Conservation (phyloP, 2,888 invertebrate genomes). For the Heliconius hortense region DNA sequence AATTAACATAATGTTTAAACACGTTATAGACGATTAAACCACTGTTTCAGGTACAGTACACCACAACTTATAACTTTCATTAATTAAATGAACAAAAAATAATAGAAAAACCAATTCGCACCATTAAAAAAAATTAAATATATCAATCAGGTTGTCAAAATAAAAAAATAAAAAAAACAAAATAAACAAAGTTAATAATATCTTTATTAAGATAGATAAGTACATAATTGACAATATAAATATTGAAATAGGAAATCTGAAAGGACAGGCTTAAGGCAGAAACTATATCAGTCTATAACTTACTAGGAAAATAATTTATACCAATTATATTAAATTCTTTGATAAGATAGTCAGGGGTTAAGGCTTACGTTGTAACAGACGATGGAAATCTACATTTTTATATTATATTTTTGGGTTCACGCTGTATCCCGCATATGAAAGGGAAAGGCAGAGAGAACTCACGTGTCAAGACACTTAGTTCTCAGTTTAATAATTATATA, state of each 20-base stretch:
- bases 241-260: slow-evolving; percentile 45
- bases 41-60: too few species aligned
- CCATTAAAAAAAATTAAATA: not conserved
- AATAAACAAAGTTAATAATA: slow-evolving; percentile 41
- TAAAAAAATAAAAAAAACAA: slow-evolving; percentile 32
- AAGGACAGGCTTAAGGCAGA: slow-evolving; percentile 50
- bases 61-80: too few species aligned
- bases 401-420: not conserved
- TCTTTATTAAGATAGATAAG: slow-evolving; percentile 46
- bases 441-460: too few species aligned
- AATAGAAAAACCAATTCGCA: not conserved
- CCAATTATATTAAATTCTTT: slow-evolving; percentile 34
- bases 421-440: not conserved
- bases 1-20: too few species aligned
- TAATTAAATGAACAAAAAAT: not conserved
- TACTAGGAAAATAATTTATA: slow-evolving; percentile 44
- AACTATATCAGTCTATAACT: slow-evolving; percentile 58
- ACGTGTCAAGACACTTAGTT: too few species aligned
- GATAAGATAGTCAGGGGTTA: slow-evolving; percentile 33
- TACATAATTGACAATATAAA: slow-evolving; percentile 50
- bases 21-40: too few species aligned
- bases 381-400: slow-evolving; percentile 25
- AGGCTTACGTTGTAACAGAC: slow-evolving; percentile 22
- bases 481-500: too few species aligned
- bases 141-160: not conserved